A percentile compares a stretch with the other conserved stretches of the same genome.
phyloP scores from a whole-genome alignment of 2,888 invertebrate genomes.

The Macropis europaea region DNA sequence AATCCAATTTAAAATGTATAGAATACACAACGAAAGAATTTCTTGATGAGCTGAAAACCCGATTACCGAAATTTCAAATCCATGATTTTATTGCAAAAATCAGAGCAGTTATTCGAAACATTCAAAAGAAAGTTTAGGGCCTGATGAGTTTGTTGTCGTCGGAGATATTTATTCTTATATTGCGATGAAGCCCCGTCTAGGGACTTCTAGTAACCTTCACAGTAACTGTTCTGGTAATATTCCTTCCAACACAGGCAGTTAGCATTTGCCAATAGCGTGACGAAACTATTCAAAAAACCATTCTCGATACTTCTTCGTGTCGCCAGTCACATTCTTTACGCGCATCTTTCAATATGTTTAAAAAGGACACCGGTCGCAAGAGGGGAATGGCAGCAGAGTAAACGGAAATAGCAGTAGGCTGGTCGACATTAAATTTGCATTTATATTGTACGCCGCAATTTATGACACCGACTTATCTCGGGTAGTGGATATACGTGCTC shows the following conservation, averaged over 20 bases:
- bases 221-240: too few relatives aligned
- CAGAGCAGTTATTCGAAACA: conserved; percentile 1
- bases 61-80: background rate
- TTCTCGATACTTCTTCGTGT: too few relatives aligned
- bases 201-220: too few relatives aligned
- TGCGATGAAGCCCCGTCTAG: too few relatives aligned
- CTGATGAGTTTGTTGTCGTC: conserved; percentile 1
- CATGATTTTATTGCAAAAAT: conserved; percentile 8
- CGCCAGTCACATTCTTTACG: too few relatives aligned
- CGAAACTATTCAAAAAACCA: too few relatives aligned
- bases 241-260: too few relatives aligned
- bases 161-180: too few relatives aligned
- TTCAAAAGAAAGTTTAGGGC: background rate
- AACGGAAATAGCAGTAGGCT: conserved; percentile 67
- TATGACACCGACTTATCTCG: conserved; percentile 71
- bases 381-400: conserved; percentile 10
- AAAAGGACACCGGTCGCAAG: too few relatives aligned
- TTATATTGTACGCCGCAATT: conserved; percentile 75
- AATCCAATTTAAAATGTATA: background rate
- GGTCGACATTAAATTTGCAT: conserved; percentile 73
- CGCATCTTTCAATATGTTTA: too few relatives aligned
- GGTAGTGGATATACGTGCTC: conserved; percentile 50
- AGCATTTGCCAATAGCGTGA: too few relatives aligned
- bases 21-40: background rate
- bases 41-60: background rate